Evolutionary conservation across 2,888 invertebrate species (phyloP).

Genomic region (Caenorhabditis sinica): DNA sequence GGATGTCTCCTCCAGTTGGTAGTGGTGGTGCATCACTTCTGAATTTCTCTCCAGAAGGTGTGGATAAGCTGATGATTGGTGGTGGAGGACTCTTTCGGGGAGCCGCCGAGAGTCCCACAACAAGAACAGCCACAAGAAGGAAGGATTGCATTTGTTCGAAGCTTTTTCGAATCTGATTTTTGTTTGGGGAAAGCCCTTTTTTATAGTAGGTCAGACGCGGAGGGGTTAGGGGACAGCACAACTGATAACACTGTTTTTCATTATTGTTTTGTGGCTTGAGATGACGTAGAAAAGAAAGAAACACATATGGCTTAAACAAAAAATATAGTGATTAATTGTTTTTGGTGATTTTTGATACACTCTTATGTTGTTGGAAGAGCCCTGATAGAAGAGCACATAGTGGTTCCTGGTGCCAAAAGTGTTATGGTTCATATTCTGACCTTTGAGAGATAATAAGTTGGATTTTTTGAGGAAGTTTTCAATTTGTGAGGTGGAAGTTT

Average conservation of each 20-base stretch:
- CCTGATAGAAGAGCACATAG: not conserved
- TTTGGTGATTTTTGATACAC: conserved; percentile 27
- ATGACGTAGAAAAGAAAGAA: conserved; percentile 16
- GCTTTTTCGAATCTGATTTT: conserved; percentile 25
- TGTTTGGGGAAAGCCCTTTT: conserved; percentile 10
- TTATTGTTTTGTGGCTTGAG: conserved; percentile 10
- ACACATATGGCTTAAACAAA: conserved; percentile 1
- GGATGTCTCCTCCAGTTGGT: conserved; percentile 1
- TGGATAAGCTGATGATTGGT: not conserved
- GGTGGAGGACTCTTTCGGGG: conserved; percentile 31
- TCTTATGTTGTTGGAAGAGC: not conserved
- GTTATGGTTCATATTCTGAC: not conserved
- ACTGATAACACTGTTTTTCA: conserved; percentile 44
- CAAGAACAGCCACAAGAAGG: conserved; percentile 20
- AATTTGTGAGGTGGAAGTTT: not conserved
- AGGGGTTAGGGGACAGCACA: not conserved
- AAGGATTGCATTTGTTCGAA: conserved; percentile 32
- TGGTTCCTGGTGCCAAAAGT: conserved; percentile 20
- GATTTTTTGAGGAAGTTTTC: not conserved
- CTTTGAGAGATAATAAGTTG: not conserved
- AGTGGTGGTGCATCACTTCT: not conserved
- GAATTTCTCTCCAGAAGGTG: conserved; percentile 5
- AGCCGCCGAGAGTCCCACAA: conserved; percentile 18
- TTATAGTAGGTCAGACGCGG: conserved; percentile 14
- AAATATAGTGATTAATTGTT: conserved; percentile 31